phyloP scores from a whole-genome alignment of 1,140 invertebrate species.

The Himalopsyche phryganea region DNA sequence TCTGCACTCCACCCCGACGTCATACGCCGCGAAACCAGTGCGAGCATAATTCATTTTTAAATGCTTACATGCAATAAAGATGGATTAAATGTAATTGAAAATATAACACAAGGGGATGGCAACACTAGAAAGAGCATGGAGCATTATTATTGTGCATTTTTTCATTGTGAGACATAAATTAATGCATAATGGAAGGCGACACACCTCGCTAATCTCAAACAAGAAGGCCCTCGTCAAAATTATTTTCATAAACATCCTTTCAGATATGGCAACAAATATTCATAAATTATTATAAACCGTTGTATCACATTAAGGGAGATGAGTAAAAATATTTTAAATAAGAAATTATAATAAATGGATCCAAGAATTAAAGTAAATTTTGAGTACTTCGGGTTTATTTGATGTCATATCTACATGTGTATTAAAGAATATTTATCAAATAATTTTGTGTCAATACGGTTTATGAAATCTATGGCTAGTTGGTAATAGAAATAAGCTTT shows the following conservation, averaged over 20 bases:
- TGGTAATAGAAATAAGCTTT: no score
- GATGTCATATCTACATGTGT: no score
- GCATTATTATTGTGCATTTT: conserved; percentile 19
- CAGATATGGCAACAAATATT: conserved; percentile 25
- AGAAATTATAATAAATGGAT: no score
- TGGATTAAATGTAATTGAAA: conserved; percentile 35
- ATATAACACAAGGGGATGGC: conserved; percentile 32
- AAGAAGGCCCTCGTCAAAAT: conserved; percentile 19
- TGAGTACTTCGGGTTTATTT: no score
- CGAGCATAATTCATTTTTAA: conserved; percentile 29
- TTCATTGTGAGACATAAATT: conserved; percentile 33
- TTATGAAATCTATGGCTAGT: no score
- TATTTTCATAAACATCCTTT: conserved; percentile 35
- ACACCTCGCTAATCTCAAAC: conserved; percentile 34
- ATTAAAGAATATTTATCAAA: no score
- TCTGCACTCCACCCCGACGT: not conserved
- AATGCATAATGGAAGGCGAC: conserved; percentile 33
- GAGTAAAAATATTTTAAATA: no score
- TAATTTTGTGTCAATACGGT: no score
- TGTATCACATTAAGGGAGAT: no score
- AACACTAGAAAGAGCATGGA: conserved; percentile 14
- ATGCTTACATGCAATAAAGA: conserved; percentile 35
- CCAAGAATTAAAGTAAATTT: no score
- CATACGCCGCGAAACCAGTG: not conserved
- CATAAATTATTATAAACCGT: conserved; percentile 27